Evolutionary conservation across 53 echinoderm and acorn worm species (phyloP), one percentile per base, ranked within the genome.

Genomic region (Paelopatides confundens): DNA sequence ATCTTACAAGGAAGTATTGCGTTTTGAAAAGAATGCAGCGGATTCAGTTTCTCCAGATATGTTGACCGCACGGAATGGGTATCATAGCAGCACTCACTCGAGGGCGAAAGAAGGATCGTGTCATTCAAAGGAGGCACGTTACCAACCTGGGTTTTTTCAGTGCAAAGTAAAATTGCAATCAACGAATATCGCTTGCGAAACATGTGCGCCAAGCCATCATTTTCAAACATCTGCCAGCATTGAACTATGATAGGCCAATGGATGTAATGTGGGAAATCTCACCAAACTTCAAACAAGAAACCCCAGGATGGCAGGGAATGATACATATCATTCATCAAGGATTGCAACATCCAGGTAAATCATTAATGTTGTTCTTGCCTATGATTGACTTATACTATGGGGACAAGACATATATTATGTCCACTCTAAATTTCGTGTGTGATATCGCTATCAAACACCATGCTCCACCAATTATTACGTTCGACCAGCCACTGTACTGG

Each of bases 31-130:
- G 0, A 66, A 30, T 35, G 67, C 67, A 29, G 67, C 67, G 6
- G 10, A 40, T 10, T 5, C 10, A 10, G 40, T 40, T 10, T 5
- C 40, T 40, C 10, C 40, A 40, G 40, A 40, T 40, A 86, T 24
- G 33, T 71, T 29, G 86, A 86, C 62, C 86, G 74, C 83, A 93
- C 81, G 89, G 93, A 10, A 86, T 86, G 86, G 86, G 86, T 2
- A 76, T 87, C 8, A 87, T 87, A 49, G 76, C 87, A 2, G 47
- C 54, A 40, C 6, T 10, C 40, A 40, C 40, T 10, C 10, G 40
- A 10, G 5, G 6, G 6, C 40, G 40, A 40, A 13, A 64, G 64
- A 64, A 24, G n/a, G n/a, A n/a, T n/a, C n/a, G n/a, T n/a, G n/a
- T n/a, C n/a, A n/a, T n/a, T n/a, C n/a, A n/a, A n/a, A n/a, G n/a